Percentiles rank a stretch among this genome's conserved stretches.
These are phyloP conservation scores for Ganaspis sp. DNA, from an alignment of 1,140 invertebrate species.

Conservation along the genomic window DNA sequence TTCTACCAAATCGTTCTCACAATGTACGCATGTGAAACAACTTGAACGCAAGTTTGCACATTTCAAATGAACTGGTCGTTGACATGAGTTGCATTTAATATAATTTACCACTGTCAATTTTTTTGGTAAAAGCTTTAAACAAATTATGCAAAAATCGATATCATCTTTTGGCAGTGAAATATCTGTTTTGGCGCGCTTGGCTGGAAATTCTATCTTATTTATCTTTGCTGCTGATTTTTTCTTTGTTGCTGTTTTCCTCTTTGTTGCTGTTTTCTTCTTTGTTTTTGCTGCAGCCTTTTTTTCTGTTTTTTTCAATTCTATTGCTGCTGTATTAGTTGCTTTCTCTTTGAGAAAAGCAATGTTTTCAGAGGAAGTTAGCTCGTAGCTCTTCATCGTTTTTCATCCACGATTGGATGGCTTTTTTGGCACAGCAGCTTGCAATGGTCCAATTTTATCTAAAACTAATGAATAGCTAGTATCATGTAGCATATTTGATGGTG, in stretches of 20 bases:
- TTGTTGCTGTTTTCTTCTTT: background rate
- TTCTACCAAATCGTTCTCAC: background rate
- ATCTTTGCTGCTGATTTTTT: background rate
- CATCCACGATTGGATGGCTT: background rate
- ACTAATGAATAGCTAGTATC: background rate
- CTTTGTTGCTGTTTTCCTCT: background rate
- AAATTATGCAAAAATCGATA: background rate
- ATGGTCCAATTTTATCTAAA: constrained; percentile 32
- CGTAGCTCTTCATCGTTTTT: constrained; percentile 20
- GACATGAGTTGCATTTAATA: background rate
- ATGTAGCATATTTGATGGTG: background rate
- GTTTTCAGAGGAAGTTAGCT: constrained; percentile 35
- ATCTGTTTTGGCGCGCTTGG: background rate
- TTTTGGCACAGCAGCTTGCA: constrained; percentile 17
- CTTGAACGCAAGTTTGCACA: background rate
- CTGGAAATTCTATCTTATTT: background rate
- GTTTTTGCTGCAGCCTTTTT: background rate
- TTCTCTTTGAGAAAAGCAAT: constrained; percentile 25
- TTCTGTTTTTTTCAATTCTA: background rate
- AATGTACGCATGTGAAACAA: background rate
- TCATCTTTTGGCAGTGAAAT: background rate
- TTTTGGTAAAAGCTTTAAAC: background rate
- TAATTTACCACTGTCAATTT: background rate
- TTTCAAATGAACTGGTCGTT: background rate
- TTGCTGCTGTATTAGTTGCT: background rate